phyloP scores from a whole-genome alignment of 1,140 invertebrate genomes.

The Drosophila ogumai region DNA sequence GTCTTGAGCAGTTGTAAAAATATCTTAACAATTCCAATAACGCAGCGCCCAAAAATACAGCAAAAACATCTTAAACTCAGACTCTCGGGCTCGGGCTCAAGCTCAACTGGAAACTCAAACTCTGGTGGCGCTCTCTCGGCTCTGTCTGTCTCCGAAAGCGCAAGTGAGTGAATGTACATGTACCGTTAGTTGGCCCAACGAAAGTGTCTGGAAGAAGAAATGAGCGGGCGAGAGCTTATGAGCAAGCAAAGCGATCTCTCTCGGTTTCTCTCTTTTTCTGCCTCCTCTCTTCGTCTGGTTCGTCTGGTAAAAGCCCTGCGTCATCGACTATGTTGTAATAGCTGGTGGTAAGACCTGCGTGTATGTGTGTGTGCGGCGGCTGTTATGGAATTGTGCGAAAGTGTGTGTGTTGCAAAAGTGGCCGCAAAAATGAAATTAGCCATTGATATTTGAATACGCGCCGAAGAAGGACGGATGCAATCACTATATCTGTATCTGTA shows the following conservation, averaged over 20 bases:
- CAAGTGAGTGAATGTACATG: constrained; percentile 60
- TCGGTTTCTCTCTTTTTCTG: background rate
- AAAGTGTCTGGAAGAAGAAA: constrained; percentile 43
- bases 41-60: constrained; percentile 69
- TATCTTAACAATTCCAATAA: constrained; percentile 83
- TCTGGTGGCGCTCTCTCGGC: background rate
- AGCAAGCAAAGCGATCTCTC: background rate
- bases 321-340: constrained; percentile 78
- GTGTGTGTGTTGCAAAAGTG: constrained; percentile 73
- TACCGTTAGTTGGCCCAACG: constrained; percentile 61
- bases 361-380: constrained; percentile 25
- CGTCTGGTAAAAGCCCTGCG: constrained; percentile 69
- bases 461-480: constrained; percentile 46
- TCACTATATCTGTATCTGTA: constrained; percentile 15
- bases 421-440: constrained; percentile 71
- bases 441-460: constrained; percentile 57
- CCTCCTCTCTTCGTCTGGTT: background rate
- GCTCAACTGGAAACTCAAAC: background rate
- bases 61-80: constrained; percentile 9
- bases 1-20: constrained; percentile 83
- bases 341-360: constrained; percentile 43
- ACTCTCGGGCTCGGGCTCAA: background rate
- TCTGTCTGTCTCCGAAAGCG: constrained; percentile 41
- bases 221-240: constrained; percentile 9
- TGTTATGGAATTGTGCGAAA: constrained; percentile 49